Base-by-base conservation (phyloP, 2,888 invertebrate species). In the Xestia rhomboidea region DNA sequence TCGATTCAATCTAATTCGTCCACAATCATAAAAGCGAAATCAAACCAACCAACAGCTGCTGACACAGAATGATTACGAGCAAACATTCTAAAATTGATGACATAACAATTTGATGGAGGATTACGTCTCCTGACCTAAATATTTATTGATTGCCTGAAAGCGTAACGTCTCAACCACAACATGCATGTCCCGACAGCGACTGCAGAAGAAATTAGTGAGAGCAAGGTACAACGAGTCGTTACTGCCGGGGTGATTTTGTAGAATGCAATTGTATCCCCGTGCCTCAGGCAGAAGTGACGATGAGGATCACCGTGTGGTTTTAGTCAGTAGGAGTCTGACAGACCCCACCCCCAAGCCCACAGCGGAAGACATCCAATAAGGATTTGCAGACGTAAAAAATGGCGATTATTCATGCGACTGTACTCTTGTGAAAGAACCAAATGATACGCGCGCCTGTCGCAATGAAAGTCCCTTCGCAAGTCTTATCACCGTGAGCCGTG, bases 51-150 rank as follows among this genome's bases (percentile, higher is more conserved):
- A 27, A 68, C 64, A 64, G 68, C 68, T 71, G 57, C n/a, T 67
- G 64, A 67, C 68, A 73, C 51, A 30, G 21, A 74, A 46, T 71
- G 51, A 73, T 79, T 68, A 68, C 68, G 60, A 70, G 24, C n/a
- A 63, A 62, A 21, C 78, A 87, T 79, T 80, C 77, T 74, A 41
- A 81, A 88, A 86, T 72, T 57, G 30, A 83, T 83, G 81, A 60
- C 70, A 69, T 79, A 81, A 85, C 62, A 66, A 75, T 77, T 77
- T 78, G 34, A 85, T 72, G 38, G 54, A 64, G 74, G 71, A 82
- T 83, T 74, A 78, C 68, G 75, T 73, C 77, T 83, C 46, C 74
- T 76, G 87, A 79, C 88, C 88, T 74, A 83, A 80, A 88, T 77
- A 63, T 86, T 30, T 74, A 78, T 77, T 81, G 83, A 81, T 85